Conservation (phyloP, 2,888 invertebrate genomes). For the Gibbula magus region DNA sequence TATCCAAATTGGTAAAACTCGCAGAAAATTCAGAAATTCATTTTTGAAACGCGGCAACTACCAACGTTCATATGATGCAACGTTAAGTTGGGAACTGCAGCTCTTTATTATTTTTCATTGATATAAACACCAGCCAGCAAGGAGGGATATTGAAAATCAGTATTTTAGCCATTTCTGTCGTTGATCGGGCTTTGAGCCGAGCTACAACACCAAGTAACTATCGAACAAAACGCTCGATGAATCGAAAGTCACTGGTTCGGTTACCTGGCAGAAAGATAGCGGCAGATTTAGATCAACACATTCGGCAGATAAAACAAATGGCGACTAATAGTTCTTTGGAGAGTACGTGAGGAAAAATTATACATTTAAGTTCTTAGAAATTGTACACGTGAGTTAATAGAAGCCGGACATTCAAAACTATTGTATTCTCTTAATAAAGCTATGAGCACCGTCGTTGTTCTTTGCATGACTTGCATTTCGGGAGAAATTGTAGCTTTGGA, state of each 20-base stretch:
- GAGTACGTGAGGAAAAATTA: too few species aligned
- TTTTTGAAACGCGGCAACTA: not conserved
- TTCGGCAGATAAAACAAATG: too few species aligned
- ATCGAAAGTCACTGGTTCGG: not conserved
- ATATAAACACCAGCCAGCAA: not conserved
- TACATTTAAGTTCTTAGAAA: too few species aligned
- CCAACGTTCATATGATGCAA: not conserved
- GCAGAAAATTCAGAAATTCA: not conserved
- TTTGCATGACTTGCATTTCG: too few species aligned
- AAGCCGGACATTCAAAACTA: too few species aligned
- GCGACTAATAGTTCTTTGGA: too few species aligned
- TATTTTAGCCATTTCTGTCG: slow-evolving; percentile 8
- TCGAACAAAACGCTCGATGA: slow-evolving; percentile 11
- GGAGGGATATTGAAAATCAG: slow-evolving; percentile 8
- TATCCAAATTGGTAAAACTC: too few species aligned
- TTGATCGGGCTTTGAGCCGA: not conserved
- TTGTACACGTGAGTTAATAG: too few species aligned
- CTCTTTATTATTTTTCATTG: slow-evolving; percentile 10
- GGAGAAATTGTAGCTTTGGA: too few species aligned
- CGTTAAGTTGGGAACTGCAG: not conserved
- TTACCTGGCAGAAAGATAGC: not conserved
- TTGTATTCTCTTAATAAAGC: too few species aligned
- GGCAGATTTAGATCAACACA: too few species aligned
- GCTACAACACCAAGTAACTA: not conserved
- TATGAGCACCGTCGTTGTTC: too few species aligned